These are phyloP conservation scores for Zaprionus africanus DNA, from an alignment of 1,140 invertebrate species.

Conservation along the genomic window DNA sequence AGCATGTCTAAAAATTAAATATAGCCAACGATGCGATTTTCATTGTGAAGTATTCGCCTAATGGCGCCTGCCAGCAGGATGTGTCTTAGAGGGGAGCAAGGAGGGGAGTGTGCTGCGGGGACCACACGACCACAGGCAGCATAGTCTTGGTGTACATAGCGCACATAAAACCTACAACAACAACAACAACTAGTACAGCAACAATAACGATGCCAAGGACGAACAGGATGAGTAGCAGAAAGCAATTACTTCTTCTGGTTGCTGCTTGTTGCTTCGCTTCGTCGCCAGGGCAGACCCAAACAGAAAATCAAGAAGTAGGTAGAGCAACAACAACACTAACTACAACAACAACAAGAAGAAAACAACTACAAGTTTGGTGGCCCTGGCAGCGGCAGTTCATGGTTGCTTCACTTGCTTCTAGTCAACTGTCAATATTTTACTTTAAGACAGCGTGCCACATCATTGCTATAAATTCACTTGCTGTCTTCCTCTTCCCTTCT, in stretches of 20 bases:
- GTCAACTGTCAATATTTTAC: constrained; percentile 80
- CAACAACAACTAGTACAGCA: constrained; percentile 7
- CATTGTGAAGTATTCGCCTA: constrained; percentile 40
- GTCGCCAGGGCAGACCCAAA: constrained; percentile 21
- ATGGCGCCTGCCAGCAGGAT: constrained; percentile 43
- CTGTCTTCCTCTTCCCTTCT: neutral
- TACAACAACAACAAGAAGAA: constrained; percentile 52
- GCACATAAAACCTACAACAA: constrained; percentile 33
- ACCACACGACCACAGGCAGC: constrained; percentile 29
- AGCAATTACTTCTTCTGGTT: constrained; percentile 70
- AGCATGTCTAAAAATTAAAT: constrained; percentile 58
- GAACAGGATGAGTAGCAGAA: constrained; percentile 60
- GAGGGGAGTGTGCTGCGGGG: constrained; percentile 5
- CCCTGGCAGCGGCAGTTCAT: constrained; percentile 70
- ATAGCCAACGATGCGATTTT: constrained; percentile 47
- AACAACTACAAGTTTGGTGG: constrained; percentile 65
- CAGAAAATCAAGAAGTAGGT: constrained; percentile 6
- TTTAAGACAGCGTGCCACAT: constrained; percentile 72
- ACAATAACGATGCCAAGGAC: constrained; percentile 40
- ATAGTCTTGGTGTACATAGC: constrained; percentile 49
- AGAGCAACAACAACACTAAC: constrained; percentile 13
- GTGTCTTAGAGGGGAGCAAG: constrained; percentile 34
- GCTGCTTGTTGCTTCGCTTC: constrained; percentile 68
- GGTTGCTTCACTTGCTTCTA: constrained; percentile 70
- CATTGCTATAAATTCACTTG: constrained; percentile 77